Base-by-base conservation (phyloP, 2,113 vertebrate species). In the Bufo bufo region DNA sequence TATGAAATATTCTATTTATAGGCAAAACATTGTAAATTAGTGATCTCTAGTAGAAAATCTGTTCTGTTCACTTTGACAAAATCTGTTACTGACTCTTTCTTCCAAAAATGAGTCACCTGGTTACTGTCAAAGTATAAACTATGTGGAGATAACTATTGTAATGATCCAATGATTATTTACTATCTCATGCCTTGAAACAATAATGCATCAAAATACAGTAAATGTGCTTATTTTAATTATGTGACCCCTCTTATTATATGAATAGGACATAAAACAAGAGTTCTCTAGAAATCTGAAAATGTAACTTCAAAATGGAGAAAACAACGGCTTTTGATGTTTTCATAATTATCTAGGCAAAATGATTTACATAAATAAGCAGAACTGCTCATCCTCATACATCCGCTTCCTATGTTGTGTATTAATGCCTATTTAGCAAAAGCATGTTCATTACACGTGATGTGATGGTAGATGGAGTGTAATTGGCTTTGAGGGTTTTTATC, bases 401-500 rank as follows among this genome's bases (percentile, higher is more conserved):
- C 77, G 54, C 49, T 80, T 17, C n/a, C 72, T 54, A 45, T 23
- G 61, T 81, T 87, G 66, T 80, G 77, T 87, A 56, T 87, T 66
- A 77, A 45, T 69, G 33, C 59, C 71, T 66, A 87, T 87, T 65
- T 58, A 56, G 77, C 52, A 71, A 78, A 78, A 84, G 47, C 19
- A 12, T 78, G 23, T 52, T 78, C 49, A 84, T 78, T 89, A 84
- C 81, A 78, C 82, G 54, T 77, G 45, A 84, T 84, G 82, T 66
- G 69, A 65, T 84, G 61, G 59, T 69, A 54, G 49, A 23, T 66
- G 50, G 63, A 66, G 72, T 50, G 56, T 78, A 84, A 89, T 84
- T 89, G 61, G 56, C 61, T 84, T 78, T 58, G 50, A 84, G 66
- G 47, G 10, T 58, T 86, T 89, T 88, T 54, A 89, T 78, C 59